Conservation (phyloP, 2,888 invertebrate species). For the Lasioglossum zephyrum region DNA sequence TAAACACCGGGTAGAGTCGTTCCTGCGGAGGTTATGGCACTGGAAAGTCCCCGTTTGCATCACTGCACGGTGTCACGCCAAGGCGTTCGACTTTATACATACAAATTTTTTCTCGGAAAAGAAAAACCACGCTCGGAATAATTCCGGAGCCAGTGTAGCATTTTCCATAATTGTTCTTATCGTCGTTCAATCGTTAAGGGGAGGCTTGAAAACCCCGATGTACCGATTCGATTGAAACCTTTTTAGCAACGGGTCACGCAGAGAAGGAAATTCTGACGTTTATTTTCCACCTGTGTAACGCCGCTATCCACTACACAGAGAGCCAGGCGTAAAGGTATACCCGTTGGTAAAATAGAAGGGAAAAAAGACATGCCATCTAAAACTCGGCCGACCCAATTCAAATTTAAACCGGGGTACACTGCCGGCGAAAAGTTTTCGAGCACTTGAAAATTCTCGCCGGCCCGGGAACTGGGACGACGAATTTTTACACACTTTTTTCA, state of each 20-base stretch:
- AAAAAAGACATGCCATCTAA: not conserved
- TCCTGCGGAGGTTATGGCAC: not conserved
- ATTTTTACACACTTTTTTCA: not conserved
- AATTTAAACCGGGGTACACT: not conserved
- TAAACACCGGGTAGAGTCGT: not conserved
- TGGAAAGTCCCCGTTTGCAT: not conserved
- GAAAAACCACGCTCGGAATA: not conserved
- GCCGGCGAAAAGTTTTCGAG: not conserved
- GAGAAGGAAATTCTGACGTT: not conserved
- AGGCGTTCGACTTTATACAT: not conserved
- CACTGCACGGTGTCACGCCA: not conserved
- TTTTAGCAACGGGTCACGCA: not conserved
- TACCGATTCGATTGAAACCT: slow-evolving; percentile 3
- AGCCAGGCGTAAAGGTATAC: not conserved
- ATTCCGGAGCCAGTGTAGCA: not conserved
- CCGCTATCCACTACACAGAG: not conserved
- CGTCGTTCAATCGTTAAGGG: not conserved
- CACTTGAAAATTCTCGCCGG: not conserved
- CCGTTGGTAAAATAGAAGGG: not conserved
- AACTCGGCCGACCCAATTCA: slow-evolving; percentile 8
- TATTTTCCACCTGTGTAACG: not conserved
- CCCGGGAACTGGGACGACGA: not conserved
- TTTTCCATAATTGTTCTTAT: slow-evolving; percentile 12
- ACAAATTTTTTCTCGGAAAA: not conserved
- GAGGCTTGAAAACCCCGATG: not conserved